Evolutionary conservation across 2,113 vertebrate genomes (phyloP).

Genomic region (Trochalopteron elliotii): DNA sequence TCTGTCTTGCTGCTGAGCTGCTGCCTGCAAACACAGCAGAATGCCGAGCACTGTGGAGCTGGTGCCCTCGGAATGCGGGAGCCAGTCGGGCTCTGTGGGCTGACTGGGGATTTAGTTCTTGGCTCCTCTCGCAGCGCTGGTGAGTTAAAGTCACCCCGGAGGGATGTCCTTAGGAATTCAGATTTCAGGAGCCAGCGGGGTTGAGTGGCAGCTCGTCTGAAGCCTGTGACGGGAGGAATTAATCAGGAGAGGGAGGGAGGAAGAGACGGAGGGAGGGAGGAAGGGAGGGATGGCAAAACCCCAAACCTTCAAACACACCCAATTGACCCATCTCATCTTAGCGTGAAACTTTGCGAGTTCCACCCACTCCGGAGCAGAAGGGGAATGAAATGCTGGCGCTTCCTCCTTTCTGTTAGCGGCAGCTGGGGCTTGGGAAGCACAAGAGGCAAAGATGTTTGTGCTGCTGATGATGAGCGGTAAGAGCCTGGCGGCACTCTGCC

Average conservation of each 20-base stretch:
- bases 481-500: neutral
- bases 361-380: slow-evolving; percentile 71
- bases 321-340: slow-evolving; percentile 69
- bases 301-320: slow-evolving; percentile 71
- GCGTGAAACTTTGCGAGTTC: slow-evolving; percentile 69
- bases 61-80: accelerated
- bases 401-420: slow-evolving; percentile 62
- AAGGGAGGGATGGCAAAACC: slow-evolving; percentile 31
- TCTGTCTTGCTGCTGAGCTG: neutral
- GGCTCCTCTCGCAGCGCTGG: neutral
- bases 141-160: neutral
- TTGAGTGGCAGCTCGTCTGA: slow-evolving; percentile 24
- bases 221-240: neutral
- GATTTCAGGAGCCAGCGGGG: neutral
- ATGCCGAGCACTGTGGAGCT: accelerated
- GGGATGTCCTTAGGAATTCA: slow-evolving; percentile 7
- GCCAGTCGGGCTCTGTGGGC: neutral
- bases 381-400: slow-evolving; percentile 56
- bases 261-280: neutral
- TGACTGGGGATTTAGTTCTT: neutral
- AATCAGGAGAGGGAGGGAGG: slow-evolving; percentile 15
- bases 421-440: slow-evolving; percentile 17
- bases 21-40: neutral
- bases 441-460: slow-evolving; percentile 15
- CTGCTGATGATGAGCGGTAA: slow-evolving; percentile 56